Base-by-base conservation (phyloP, 2,797 vertebrate species). In the Australoheros facetus region DNA sequence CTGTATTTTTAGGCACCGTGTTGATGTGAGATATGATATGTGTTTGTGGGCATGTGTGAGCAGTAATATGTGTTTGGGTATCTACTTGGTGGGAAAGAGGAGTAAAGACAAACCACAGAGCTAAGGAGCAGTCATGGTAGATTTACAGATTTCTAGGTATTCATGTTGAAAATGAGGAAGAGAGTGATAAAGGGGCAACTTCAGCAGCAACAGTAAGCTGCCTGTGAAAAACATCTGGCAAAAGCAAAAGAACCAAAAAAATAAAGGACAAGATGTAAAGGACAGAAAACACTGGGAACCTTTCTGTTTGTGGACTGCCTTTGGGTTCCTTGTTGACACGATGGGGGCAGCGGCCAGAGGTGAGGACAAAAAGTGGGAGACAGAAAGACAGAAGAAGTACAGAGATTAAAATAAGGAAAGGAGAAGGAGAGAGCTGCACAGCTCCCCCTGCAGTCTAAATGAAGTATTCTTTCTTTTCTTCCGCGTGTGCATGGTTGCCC, bases 1-100 rank as follows among this genome's bases (percentile, higher is more conserved):
- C 97, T 99, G 97, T 97, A 97, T 98, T 98, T 98, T 98, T 97
- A 99, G 98, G 98, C 98, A 99, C 98, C 98, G 97, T 98, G 97
- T 98, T 96, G 96, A 92, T 94, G 90, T 94, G 92, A 89, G 73
- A 89, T 88, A 91, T 90, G 81, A 89, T 88, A 89, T 89, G 89
- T 87, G 88, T 87, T 79, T 78, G 87, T 84, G 86, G 64, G 64
- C 1, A 32, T 85, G 81, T 86, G 81, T 80, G 83, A 83, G 84
- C 81, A 45, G 78, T 69, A 12, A 56, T 48, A n/a, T 77, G 79
- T 83, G 69, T 88, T 59, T 53, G 79, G 42, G 78, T 72, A 85
- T 90, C 80, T 89, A 86, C 79, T 71, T 54, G 26, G 66, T 30
- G 60, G 58, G 73, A 64, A 70, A 69, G 56, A 4, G 82, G 59